These are phyloP conservation scores for Porites cylindrica DNA, from an alignment of 92 coral and sea anemone species.

Conservation along the genomic window DNA sequence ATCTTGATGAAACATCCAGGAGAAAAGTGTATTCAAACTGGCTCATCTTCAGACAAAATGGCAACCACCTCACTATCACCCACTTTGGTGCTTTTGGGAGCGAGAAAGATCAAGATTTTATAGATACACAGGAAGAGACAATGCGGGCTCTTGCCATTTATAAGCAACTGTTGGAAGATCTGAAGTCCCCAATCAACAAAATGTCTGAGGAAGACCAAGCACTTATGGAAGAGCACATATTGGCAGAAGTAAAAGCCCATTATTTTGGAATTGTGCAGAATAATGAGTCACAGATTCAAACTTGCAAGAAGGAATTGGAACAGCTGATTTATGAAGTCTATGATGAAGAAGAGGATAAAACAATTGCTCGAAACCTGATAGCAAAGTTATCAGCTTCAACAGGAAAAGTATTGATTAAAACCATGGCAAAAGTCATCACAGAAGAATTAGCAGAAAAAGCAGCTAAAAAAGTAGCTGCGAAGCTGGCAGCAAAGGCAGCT, in stretches of 20 bases:
- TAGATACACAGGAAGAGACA: not conserved
- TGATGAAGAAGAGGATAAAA: not conserved
- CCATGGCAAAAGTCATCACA: conserved; percentile 6
- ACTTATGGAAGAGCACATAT: not conserved
- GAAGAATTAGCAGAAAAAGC: conserved; percentile 19
- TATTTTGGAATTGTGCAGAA: not conserved
- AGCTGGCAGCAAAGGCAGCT: conserved; percentile 18
- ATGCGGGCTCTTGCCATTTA: not conserved
- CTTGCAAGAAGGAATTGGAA: conserved; percentile 13
- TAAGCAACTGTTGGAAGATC: not conserved
- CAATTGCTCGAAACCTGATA: not conserved
- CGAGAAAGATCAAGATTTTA: not conserved
- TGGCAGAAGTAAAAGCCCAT: not conserved
- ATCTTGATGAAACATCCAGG: not conserved
- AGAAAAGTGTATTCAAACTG: not conserved
- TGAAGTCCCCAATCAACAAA: not conserved
- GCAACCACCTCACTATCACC: not conserved
- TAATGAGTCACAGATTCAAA: not conserved
- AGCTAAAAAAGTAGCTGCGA: not conserved
- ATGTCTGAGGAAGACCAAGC: not conserved
- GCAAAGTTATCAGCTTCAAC: conserved; percentile 14
- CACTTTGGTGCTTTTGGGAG: not conserved
- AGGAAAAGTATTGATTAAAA: conserved; percentile 37
- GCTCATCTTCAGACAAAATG: not conserved
- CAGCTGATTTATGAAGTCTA: conserved; percentile 11